Evolutionary conservation across 2,113 vertebrate species (phyloP).

Genomic region (Dromiciops gliroides): DNA sequence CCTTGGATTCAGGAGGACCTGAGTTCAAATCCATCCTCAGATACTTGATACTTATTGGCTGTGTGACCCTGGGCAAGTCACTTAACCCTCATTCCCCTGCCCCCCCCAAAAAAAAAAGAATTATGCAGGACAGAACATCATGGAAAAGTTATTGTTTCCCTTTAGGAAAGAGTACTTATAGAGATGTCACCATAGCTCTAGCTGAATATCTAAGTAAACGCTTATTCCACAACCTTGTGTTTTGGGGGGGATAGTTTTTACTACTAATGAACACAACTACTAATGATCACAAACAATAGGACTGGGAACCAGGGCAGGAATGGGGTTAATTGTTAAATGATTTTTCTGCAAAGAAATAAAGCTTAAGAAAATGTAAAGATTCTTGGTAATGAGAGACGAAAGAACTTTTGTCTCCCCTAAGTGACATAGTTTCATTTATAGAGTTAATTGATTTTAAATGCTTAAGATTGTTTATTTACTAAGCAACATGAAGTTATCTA

Average conservation of each 20-base stretch:
- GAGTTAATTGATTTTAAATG: constrained; percentile 43
- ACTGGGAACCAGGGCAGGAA: constrained; percentile 13
- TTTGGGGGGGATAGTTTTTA: constrained; percentile 40
- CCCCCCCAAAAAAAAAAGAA: too few species aligned
- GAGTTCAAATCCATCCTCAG: too few species aligned
- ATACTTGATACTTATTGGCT: too few species aligned
- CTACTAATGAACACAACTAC: constrained; percentile 15
- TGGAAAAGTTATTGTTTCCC: neutral
- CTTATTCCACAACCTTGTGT: neutral
- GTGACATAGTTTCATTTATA: constrained; percentile 48
- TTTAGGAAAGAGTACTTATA: neutral
- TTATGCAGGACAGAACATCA: neutral
- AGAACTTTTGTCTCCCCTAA: constrained; percentile 27
- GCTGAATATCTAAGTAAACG: constrained; percentile 31
- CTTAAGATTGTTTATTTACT: constrained; percentile 55
- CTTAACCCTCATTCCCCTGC: too few species aligned
- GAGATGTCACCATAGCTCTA: neutral
- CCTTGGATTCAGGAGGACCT: too few species aligned
- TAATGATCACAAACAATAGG: constrained; percentile 35
- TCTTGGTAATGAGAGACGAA: constrained; percentile 46
- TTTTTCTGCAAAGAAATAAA: constrained; percentile 59
- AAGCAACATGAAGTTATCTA: constrained; percentile 47
- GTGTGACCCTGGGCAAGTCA: too few species aligned
- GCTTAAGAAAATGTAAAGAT: constrained; percentile 24
- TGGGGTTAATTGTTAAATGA: neutral